Evolutionary conservation across 2,888 invertebrate species (phyloP), one percentile per base, ranked within the genome.

Genomic region (Mycalesis mineus): DNA sequence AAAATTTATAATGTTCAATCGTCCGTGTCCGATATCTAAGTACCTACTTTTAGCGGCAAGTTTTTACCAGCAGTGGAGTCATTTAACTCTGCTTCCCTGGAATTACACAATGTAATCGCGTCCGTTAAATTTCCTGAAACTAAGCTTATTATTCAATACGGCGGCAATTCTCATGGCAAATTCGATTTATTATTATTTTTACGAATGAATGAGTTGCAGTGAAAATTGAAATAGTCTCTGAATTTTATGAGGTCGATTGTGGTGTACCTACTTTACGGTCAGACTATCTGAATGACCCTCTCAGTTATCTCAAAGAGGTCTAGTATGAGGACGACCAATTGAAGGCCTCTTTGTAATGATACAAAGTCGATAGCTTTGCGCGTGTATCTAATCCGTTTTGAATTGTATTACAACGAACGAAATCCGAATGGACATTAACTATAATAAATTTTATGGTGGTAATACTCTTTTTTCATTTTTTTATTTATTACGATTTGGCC

Each of bases 51-150:
- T 9, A 29, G n/a, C 14, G 31, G 7, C 45, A 44, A 29, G 15
- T 33, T 33, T 42, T 33, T 17, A 14, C 15, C 39, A 49, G 11
- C 14, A 11, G 14, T 28, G 22, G 17, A 53, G 44, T 53, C 44
- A 44, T 37, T 36, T 53, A 37, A 44, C 44, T 44, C 14, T 13
- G 22, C 52, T 62, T 57, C 55, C 14, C 42, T 28, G 55, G 57
- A 60, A 7, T 49, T 52, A 14, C 44, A 60, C 44, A 60, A 50
- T 60, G 48, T 15, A 53, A 45, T 52, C 49, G 53, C 57, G 57
- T 57, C 39, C 44, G 36, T 28, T 40, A 36, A 17, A 57, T 55
- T 55, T 49, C 22, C 40, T 52, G 57, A 52, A 60, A 55, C 11
- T 28, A n/a, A 31, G 17, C 22, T n/a, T 29, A 41, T 50, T 50